Evolutionary conservation across 2,113 vertebrate genomes (phyloP).

Genomic region (Verasper variegatus): DNA sequence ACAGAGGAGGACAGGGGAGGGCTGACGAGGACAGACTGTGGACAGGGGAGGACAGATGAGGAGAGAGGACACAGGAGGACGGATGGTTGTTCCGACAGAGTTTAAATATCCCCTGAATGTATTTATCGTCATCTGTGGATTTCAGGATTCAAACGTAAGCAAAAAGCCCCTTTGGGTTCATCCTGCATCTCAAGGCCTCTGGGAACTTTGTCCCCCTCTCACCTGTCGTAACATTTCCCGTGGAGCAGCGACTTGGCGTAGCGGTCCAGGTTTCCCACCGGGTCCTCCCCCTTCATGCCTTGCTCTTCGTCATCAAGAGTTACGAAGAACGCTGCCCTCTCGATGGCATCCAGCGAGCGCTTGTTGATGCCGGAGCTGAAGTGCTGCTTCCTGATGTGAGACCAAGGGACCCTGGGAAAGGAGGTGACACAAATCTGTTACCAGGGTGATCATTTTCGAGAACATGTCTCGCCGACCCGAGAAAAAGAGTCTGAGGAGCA

Average conservation of each 20-base stretch:
- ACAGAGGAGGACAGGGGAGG: too few relatives aligned
- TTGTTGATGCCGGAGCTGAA: conserved; percentile 83
- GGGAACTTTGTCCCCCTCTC: conserved; percentile 19
- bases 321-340: conserved; percentile 89
- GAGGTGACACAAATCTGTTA: not conserved
- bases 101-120: too few relatives aligned
- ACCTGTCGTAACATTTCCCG: conserved; percentile 90
- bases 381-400: conserved; percentile 78
- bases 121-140: too few relatives aligned
- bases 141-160: too few relatives aligned
- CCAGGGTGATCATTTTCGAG: too few relatives aligned
- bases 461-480: not conserved
- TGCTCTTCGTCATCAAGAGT: conserved; percentile 86
- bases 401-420: conserved; percentile 83
- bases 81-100: too few relatives aligned
- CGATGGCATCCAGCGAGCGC: conserved; percentile 83
- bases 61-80: too few relatives aligned
- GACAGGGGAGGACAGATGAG: too few relatives aligned
- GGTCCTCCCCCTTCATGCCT: conserved; percentile 85
- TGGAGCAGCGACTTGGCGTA: conserved; percentile 89
- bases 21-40: too few relatives aligned
- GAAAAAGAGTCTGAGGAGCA: too few relatives aligned
- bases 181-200: too few relatives aligned
- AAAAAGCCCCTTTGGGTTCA: too few relatives aligned
- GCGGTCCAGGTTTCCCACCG: conserved; percentile 81